phyloP scores from a whole-genome alignment of 2,888 invertebrate species.

The Lepeophtheirus nordmannii region DNA sequence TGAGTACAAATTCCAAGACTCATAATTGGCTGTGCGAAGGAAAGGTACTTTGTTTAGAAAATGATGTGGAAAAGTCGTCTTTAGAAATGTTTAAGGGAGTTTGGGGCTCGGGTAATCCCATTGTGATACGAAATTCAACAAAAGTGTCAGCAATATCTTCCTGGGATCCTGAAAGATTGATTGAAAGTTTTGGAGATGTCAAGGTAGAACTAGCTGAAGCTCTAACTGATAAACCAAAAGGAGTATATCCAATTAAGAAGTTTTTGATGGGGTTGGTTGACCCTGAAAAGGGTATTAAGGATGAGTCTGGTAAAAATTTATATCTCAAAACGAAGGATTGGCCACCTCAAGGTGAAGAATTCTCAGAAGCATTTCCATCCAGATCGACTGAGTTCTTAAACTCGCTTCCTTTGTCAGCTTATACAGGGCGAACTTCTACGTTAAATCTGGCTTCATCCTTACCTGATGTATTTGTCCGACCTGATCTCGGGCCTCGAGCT shows the following conservation, averaged over 20 bases:
- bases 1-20: neutral
- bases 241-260: slow-evolving; percentile 72
- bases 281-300: slow-evolving; percentile 58
- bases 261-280: slow-evolving; percentile 96
- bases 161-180: slow-evolving; percentile 83
- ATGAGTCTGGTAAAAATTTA: slow-evolving; percentile 60
- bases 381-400: slow-evolving; percentile 78
- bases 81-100: slow-evolving; percentile 54
- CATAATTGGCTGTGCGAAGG: slow-evolving; percentile 91
- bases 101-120: slow-evolving; percentile 85
- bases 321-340: slow-evolving; percentile 87
- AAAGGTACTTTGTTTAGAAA: slow-evolving; percentile 54
- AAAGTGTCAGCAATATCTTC: slow-evolving; percentile 56
- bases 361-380: slow-evolving; percentile 57
- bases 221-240: slow-evolving; percentile 69
- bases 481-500: slow-evolving; percentile 95
- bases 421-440: slow-evolving; percentile 41
- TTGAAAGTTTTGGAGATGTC: slow-evolving; percentile 74
- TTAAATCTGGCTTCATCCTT: slow-evolving; percentile 39
- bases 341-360: slow-evolving; percentile 80
- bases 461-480: slow-evolving; percentile 54
- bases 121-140: slow-evolving; percentile 75
- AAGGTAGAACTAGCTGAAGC: slow-evolving; percentile 86
- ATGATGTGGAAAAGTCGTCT: slow-evolving; percentile 40
- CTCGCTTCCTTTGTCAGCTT: slow-evolving; percentile 71